Percentiles rank a stretch among this genome's conserved stretches.
phyloP scores from a whole-genome alignment of 2,113 vertebrate genomes.

The Ramphastos sulfuratus region DNA sequence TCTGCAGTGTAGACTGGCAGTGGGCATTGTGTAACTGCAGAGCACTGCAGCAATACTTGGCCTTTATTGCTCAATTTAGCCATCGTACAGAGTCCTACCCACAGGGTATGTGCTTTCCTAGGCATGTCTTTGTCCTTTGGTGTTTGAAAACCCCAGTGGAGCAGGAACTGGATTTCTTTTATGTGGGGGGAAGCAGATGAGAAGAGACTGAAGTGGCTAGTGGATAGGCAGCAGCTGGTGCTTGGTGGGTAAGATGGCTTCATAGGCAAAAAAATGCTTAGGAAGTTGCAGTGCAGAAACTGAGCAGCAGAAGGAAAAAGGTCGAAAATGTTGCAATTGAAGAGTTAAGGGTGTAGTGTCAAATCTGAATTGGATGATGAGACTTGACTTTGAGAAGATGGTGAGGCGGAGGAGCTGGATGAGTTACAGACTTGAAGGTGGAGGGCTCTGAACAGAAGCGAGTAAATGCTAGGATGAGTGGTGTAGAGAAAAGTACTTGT shows the following conservation, averaged over 20 bases:
- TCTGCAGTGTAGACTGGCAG: constrained; percentile 13
- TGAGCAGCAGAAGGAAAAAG: neutral
- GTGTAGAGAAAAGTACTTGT: neutral
- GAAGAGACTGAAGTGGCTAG: neutral
- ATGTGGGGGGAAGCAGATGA: neutral
- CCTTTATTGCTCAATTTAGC: constrained; percentile 35
- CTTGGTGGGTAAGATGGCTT: neutral
- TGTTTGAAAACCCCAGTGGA: neutral
- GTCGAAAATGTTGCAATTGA: neutral
- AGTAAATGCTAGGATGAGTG: accelerated
- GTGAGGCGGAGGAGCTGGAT: neutral
- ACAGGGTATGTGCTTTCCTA: constrained; percentile 49
- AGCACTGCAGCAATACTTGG: constrained; percentile 14
- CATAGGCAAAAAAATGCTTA: neutral
- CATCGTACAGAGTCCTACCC: constrained; percentile 15
- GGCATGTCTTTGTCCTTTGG: constrained; percentile 50
- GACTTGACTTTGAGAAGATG: neutral
- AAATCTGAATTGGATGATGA: neutral
- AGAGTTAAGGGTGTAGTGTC: neutral
- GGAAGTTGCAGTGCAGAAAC: neutral
- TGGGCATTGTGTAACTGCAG: constrained; percentile 14
- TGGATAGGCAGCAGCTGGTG: neutral
- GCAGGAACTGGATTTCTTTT: neutral
- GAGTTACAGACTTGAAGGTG: neutral
- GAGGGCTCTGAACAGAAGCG: neutral